Percentiles rank a stretch among this genome's conserved stretches.
Evolutionary conservation across 2,888 invertebrate species (phyloP).

Genomic region (Epirrhoe alternata): DNA sequence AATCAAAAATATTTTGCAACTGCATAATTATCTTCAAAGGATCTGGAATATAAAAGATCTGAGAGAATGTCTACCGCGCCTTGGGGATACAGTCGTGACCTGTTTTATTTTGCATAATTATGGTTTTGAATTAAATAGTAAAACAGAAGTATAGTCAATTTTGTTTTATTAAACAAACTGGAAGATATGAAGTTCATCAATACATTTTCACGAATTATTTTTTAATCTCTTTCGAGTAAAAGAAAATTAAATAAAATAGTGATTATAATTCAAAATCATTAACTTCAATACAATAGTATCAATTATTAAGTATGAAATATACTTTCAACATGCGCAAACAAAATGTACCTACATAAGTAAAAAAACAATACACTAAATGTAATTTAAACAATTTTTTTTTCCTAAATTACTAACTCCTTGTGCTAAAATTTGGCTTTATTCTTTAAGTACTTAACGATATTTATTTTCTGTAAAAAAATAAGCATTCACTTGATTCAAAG

Average conservation of each 20-base stretch:
- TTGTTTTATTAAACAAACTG: conserved; percentile 13
- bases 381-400: no score
- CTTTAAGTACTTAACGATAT: no score
- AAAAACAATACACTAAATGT: no score
- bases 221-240: not conserved
- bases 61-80: no score
- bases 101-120: no score
- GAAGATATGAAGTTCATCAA: not conserved
- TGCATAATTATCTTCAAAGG: no score
- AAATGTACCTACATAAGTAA: no score
- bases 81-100: no score
- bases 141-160: not conserved
- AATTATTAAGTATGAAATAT: not conserved
- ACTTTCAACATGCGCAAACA: not conserved
- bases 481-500: not conserved
- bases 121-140: not conserved
- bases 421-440: no score
- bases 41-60: no score
- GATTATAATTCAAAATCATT: conserved; percentile 1
- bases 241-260: not conserved
- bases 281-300: not conserved
- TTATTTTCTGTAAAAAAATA: not conserved
- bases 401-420: no score
- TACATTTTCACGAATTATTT: conserved; percentile 2
- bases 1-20: no score